These are phyloP conservation scores for Athripsodes cinereus DNA, from an alignment of 2,888 invertebrate genomes.

Conservation along the genomic window DNA sequence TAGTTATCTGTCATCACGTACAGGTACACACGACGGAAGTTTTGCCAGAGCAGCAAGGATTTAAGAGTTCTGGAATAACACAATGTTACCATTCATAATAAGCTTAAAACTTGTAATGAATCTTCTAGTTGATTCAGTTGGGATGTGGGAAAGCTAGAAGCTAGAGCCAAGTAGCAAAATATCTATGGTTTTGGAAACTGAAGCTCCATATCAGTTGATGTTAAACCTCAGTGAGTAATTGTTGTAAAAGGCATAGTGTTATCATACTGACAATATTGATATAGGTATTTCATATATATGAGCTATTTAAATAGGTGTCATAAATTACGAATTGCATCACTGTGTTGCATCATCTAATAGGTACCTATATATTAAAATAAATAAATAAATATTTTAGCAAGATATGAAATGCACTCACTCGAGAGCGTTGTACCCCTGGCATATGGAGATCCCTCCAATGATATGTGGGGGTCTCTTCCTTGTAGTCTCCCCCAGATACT, in stretches of 20 bases:
- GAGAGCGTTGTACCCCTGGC: conserved; percentile 90
- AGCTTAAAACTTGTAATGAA: neutral
- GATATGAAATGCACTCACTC: conserved; percentile 58
- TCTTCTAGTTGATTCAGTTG: too few species aligned
- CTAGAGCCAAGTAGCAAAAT: neutral
- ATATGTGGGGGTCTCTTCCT: conserved; percentile 60
- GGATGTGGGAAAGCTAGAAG: neutral
- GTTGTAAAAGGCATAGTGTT: too few species aligned
- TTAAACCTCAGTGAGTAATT: too few species aligned
- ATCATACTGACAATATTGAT: too few species aligned
- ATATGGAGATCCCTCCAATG: conserved; percentile 86
- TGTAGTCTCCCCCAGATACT: conserved; percentile 78
- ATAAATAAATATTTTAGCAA: neutral
- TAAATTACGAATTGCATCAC: too few species aligned
- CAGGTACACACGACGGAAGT: conserved; percentile 82
- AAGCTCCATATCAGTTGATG: too few species aligned
- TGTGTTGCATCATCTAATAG: too few species aligned
- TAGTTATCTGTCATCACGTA: conserved; percentile 92
- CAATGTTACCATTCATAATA: too few species aligned
- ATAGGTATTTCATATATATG: too few species aligned
- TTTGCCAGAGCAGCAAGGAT: conserved; percentile 79
- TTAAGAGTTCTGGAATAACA: conserved; percentile 64
- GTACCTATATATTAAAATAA: too few species aligned
- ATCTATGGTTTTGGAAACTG: too few species aligned
- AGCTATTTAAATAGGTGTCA: too few species aligned